Percentiles rank a stretch among this genome's conserved stretches.
Evolutionary conservation across 2,888 invertebrate genomes (phyloP).

Genomic region (Lomographa bimaculata): DNA sequence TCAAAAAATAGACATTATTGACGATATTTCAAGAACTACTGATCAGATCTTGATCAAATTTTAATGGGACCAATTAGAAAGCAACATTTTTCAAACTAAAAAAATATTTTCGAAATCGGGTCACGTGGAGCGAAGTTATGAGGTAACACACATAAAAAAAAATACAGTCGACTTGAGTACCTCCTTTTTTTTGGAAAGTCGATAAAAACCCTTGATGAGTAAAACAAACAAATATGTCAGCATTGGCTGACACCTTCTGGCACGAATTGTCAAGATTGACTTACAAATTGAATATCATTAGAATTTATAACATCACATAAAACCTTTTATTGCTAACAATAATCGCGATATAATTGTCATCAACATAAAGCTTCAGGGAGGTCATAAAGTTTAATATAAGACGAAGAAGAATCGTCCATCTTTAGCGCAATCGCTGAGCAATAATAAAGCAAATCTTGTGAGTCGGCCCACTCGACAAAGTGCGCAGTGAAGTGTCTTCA

Average conservation of each 20-base stretch:
- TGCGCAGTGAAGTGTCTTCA: conserved; percentile 15
- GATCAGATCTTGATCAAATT: too few relatives aligned
- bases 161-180: too few relatives aligned
- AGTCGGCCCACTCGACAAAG: conserved; percentile 14
- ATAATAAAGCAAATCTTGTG: conserved; percentile 21
- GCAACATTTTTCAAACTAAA: too few relatives aligned
- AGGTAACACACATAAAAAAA: too few relatives aligned
- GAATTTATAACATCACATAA: conserved; percentile 8
- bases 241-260: background rate
- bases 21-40: too few relatives aligned
- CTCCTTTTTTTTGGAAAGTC: too few relatives aligned
- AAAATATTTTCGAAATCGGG: too few relatives aligned
- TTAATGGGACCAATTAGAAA: too few relatives aligned
- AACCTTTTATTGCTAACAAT: conserved; percentile 14
- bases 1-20: too few relatives aligned
- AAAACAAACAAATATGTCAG: too few relatives aligned
- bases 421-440: conserved; percentile 13
- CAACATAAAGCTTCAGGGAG: conserved; percentile 12
- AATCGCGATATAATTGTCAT: conserved; percentile 17
- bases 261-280: background rate
- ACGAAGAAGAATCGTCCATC: conserved; percentile 6
- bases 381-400: conserved; percentile 20
- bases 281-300: conserved; percentile 10
- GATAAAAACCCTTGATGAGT: too few relatives aligned
- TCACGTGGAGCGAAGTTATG: too few relatives aligned